Evolutionary conservation across 2,113 vertebrate genomes (phyloP), one percentile per base, ranked within the genome.

Genomic region (Edolisoma coerulescens): DNA sequence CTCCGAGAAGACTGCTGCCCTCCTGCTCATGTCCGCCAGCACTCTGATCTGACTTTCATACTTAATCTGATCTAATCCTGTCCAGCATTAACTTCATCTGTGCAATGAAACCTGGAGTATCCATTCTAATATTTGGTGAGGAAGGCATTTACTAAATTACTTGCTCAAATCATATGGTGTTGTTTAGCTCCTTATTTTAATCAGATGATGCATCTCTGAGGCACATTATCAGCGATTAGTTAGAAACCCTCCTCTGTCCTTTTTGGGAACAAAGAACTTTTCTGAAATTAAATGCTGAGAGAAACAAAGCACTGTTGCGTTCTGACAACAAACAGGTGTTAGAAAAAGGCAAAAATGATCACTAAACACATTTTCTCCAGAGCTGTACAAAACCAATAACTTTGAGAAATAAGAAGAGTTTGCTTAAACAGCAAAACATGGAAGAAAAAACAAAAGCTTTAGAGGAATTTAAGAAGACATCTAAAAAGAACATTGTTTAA

Each of bases 11-110:
- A 96, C 97, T 76, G 84, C 89, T 96, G 96, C 95, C 96, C 97
- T 97, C 96, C 97, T 97, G 97, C 96, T 97, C 95, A 90, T 97
- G 96, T 94, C 96, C 96, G 52, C 93, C 97, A 97, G 98, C 96
- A 96, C 97, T 98, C 98, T 98, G 98, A 98, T 98, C 98, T 97
- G 98, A 98, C 98, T 98, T 98, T 97, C 95, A 95, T 97, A 98
- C 97, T 98, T 98, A 98, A 99, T 98, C 98, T 98, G 98, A 98
- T 98, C 98, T 98, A 98, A 99, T 98, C 98, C 98, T 93, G 96
- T 91, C 96, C 94, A 85, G 98, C 97, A 98, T 98, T 98, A 98
- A 98, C 98, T 98, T 98, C 98, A 98, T 98, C 98, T 98, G 96
- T 98, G 97, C 98, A 97, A 98, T 98, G 98, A 98, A 98, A 99